Evolutionary conservation across 2,797 vertebrate genomes (phyloP).

Genomic region (Sorex maritimensis): DNA sequence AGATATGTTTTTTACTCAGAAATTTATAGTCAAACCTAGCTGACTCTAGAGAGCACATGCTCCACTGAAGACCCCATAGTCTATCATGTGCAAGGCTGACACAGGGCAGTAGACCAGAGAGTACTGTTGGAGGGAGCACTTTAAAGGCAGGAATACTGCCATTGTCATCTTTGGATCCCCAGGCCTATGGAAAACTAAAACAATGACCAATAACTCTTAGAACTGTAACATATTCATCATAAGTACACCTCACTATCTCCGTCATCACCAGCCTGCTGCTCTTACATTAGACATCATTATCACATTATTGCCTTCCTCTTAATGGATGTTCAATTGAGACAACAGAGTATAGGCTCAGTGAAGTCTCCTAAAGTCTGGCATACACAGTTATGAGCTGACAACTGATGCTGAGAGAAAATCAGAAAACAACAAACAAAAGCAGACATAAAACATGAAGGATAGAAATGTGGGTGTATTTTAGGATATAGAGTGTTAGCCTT

Average conservation of each 20-base stretch:
- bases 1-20: not conserved
- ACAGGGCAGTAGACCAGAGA: not conserved
- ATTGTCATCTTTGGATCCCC: not conserved
- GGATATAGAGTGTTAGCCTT: not conserved
- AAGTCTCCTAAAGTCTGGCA: not conserved
- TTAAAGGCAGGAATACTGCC: not conserved
- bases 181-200: not conserved
- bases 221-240: not conserved
- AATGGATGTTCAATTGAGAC: not conserved
- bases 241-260: too few species aligned
- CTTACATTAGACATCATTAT: not conserved
- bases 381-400: not conserved
- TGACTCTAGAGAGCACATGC: not conserved
- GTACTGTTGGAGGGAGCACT: not conserved
- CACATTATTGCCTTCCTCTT: not conserved
- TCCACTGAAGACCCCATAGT: not conserved
- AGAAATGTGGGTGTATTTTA: constrained; percentile 22
- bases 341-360: not conserved
- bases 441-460: not conserved
- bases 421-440: constrained; percentile 50
- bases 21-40: not conserved
- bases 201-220: not conserved
- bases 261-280: not conserved
- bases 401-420: not conserved
- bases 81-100: too few species aligned